These are phyloP conservation scores for Clanis bilineata DNA, from an alignment of 2,888 invertebrate genomes.

Conservation along the genomic window DNA sequence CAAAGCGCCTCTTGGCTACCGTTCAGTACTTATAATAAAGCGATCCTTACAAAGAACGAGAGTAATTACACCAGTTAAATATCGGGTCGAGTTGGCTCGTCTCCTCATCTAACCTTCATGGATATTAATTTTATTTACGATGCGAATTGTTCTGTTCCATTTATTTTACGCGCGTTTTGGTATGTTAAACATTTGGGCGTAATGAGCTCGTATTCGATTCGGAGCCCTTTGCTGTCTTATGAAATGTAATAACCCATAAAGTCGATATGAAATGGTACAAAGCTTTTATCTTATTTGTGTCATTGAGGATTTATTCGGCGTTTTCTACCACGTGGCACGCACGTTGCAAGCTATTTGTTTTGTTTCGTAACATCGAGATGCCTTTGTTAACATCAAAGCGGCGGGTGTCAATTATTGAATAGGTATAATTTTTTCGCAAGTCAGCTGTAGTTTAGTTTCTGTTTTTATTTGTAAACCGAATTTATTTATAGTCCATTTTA, in stretches of 20 bases:
- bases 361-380: constrained; percentile 1
- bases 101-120: constrained; percentile 45
- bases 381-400: background rate
- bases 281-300: constrained; percentile 17
- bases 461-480: too few species aligned
- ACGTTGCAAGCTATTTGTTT: constrained; percentile 2
- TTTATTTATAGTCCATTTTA: too few species aligned
- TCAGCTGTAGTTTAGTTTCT: too few species aligned
- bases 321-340: constrained; percentile 1
- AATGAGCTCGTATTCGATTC: constrained; percentile 26
- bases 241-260: constrained; percentile 20
- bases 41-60: constrained; percentile 36
- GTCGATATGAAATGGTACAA: constrained; percentile 16
- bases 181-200: constrained; percentile 31
- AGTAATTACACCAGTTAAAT: constrained; percentile 46
- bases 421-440: background rate
- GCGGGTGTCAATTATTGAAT: constrained; percentile 19
- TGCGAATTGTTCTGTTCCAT: constrained; percentile 44
- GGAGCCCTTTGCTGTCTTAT: constrained; percentile 29
- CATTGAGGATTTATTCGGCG: constrained; percentile 11
- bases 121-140: constrained; percentile 50
- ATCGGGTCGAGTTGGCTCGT: constrained; percentile 23
- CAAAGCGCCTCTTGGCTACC: constrained; percentile 64
- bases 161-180: constrained; percentile 41
- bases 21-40: constrained; percentile 51